phyloP scores from a whole-genome alignment of 2,888 invertebrate species.

The Nomada hirtipes region DNA sequence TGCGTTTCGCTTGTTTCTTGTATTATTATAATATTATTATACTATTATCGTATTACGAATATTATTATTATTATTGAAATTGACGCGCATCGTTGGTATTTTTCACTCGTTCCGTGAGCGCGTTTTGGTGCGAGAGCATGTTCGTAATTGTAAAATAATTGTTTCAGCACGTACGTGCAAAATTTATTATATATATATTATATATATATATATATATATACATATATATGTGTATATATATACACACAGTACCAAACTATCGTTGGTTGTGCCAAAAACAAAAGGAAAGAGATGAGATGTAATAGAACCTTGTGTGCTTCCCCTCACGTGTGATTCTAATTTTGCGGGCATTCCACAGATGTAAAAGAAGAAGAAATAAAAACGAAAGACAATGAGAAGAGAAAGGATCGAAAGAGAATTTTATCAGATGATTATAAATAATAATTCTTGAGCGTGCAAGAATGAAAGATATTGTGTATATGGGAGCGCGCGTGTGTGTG shows the following conservation, averaged over 20 bases:
- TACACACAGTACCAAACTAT: conserved; percentile 75
- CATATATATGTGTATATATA: conserved; percentile 57
- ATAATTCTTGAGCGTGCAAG: conserved; percentile 33
- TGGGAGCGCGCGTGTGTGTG: neutral
- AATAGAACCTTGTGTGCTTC: conserved; percentile 62
- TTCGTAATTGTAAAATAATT: conserved; percentile 59
- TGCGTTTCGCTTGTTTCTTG: conserved; percentile 53
- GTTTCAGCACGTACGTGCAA: conserved; percentile 51
- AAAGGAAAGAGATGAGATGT: conserved; percentile 24
- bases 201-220: conserved; percentile 34
- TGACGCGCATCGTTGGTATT: conserved; percentile 55
- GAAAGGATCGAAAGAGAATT: conserved; percentile 20
- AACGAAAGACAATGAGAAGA: conserved; percentile 18
- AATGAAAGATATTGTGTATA: neutral
- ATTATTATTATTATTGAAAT: conserved; percentile 39
- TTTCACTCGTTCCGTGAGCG: conserved; percentile 53
- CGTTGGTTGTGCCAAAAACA: conserved; percentile 77
- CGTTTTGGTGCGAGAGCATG: conserved; percentile 48
- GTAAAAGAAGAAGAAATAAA: conserved; percentile 24
- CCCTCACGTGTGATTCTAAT: conserved; percentile 69
- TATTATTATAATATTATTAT: conserved; percentile 54
- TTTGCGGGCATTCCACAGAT: conserved; percentile 71
- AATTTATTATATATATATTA: conserved; percentile 37
- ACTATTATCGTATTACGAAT: conserved; percentile 41
- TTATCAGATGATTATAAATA: conserved; percentile 47